Evolutionary conservation across 2,888 invertebrate genomes (phyloP).

Genomic region (Zele albiditarsus): DNA sequence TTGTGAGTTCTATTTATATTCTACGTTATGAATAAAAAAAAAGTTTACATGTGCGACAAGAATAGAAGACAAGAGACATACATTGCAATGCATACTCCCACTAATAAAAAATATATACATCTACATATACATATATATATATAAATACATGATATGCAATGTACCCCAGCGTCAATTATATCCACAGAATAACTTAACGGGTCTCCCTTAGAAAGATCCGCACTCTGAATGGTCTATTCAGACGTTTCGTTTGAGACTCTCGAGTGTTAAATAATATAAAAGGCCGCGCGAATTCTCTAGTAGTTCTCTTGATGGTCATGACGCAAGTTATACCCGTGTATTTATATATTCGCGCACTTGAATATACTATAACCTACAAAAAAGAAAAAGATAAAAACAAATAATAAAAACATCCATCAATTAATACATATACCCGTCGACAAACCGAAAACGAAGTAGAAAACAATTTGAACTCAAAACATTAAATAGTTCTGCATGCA

Average conservation of each 20-base stretch:
- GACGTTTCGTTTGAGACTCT: conserved; percentile 68
- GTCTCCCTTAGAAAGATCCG: conserved; percentile 67
- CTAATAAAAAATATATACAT: neutral
- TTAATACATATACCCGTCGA: neutral
- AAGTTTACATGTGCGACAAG: conserved; percentile 26
- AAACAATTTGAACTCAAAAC: neutral
- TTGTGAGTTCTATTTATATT: conserved; percentile 16
- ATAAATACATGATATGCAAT: conserved; percentile 34
- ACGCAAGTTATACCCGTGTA: conserved; percentile 44
- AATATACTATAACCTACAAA: neutral
- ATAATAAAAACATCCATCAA: neutral
- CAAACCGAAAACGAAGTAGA: neutral
- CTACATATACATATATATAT: conserved; percentile 9
- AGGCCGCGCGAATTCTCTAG: conserved; percentile 53
- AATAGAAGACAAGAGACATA: conserved; percentile 27
- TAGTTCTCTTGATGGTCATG: conserved; percentile 36
- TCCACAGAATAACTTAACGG: conserved; percentile 72
- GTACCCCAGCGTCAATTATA: conserved; percentile 68
- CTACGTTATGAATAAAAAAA: conserved; percentile 26
- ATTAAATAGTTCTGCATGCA: too few species aligned
- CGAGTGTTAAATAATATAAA: conserved; percentile 71
- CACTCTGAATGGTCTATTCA: conserved; percentile 71
- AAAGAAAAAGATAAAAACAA: neutral
- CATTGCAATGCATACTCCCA: neutral
- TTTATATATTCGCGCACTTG: conserved; percentile 39